Conservation (phyloP, 2,888 invertebrate species). For the Sialis lutaria region DNA sequence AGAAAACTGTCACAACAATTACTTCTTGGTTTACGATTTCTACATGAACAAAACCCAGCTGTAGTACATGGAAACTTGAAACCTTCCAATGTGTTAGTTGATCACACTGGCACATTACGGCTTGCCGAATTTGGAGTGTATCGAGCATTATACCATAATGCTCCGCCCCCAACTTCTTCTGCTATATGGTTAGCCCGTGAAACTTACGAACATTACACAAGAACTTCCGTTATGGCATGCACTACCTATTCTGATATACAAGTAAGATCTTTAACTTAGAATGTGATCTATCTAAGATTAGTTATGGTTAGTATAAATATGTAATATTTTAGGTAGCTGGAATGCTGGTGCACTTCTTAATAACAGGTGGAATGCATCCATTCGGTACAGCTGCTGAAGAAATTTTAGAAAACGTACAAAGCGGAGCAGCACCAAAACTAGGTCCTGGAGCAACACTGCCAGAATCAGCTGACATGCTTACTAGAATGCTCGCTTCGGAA, state of each 20-base stretch:
- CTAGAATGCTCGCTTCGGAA: slow-evolving; percentile 23
- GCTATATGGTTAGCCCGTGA: slow-evolving; percentile 26
- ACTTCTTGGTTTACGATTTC: slow-evolving; percentile 17
- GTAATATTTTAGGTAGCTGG: slow-evolving; percentile 16
- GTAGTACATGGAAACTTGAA: slow-evolving; percentile 27
- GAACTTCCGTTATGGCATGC: slow-evolving; percentile 16
- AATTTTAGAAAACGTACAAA: slow-evolving; percentile 21
- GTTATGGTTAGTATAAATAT: too few relatives aligned
- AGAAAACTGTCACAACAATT: slow-evolving; percentile 8
- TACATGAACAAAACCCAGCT: slow-evolving; percentile 20
- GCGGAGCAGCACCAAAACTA: slow-evolving; percentile 14
- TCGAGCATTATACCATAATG: slow-evolving; percentile 20
- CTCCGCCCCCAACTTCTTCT: slow-evolving; percentile 20
- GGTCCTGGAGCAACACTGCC: slow-evolving; percentile 12
- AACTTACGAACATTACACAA: slow-evolving; percentile 16
- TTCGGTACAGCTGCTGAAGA: slow-evolving; percentile 21
- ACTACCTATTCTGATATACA: slow-evolving; percentile 23
- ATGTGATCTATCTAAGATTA: too few relatives aligned
- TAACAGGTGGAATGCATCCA: slow-evolving; percentile 23
- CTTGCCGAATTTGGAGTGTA: slow-evolving; percentile 25
- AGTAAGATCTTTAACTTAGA: slow-evolving; percentile 1
- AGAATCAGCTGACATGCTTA: slow-evolving; percentile 21
- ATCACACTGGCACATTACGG: slow-evolving; percentile 20
- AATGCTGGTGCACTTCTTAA: slow-evolving; percentile 24
- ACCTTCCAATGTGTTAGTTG: slow-evolving; percentile 26